phyloP scores from a whole-genome alignment of 2,797 vertebrate species.

The Argya squamiceps region DNA sequence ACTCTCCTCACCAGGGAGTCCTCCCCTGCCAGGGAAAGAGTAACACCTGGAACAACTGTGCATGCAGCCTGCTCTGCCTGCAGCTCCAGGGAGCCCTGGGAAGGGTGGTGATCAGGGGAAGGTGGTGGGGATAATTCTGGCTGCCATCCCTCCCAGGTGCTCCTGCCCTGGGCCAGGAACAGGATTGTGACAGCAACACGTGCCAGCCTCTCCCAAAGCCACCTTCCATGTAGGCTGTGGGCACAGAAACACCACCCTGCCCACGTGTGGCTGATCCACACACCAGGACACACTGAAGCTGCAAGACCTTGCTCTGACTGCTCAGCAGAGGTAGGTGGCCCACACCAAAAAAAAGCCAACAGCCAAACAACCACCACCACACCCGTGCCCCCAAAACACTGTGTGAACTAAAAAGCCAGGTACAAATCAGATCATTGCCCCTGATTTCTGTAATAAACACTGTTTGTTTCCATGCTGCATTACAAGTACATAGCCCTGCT shows the following conservation, averaged over 20 bases:
- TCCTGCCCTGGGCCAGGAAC: background rate
- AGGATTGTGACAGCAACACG: background rate
- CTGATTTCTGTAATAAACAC: background rate
- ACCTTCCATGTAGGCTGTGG: background rate
- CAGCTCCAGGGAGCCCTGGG: background rate
- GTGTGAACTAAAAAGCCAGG: background rate
- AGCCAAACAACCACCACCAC: background rate
- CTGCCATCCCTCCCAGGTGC: background rate
- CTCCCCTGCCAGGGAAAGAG: background rate
- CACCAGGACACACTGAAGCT: background rate
- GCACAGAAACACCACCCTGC: background rate
- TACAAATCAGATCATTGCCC: background rate
- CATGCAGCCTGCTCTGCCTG: background rate
- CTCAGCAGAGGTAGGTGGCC: background rate
- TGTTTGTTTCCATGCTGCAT: background rate
- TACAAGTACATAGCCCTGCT: background rate
- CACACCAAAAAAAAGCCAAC: background rate
- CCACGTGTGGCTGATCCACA: background rate
- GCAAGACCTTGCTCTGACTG: background rate
- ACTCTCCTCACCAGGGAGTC: background rate
- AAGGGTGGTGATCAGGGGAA: background rate
- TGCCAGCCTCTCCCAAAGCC: background rate
- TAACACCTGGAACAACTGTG: background rate
- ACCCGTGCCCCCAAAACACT: background rate
- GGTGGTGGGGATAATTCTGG: rapidly evolving